A percentile compares a stretch with the other conserved stretches of the same genome.
Evolutionary conservation across 2,797 vertebrate genomes (phyloP).

Genomic region (Leptoclinus maculatus): DNA sequence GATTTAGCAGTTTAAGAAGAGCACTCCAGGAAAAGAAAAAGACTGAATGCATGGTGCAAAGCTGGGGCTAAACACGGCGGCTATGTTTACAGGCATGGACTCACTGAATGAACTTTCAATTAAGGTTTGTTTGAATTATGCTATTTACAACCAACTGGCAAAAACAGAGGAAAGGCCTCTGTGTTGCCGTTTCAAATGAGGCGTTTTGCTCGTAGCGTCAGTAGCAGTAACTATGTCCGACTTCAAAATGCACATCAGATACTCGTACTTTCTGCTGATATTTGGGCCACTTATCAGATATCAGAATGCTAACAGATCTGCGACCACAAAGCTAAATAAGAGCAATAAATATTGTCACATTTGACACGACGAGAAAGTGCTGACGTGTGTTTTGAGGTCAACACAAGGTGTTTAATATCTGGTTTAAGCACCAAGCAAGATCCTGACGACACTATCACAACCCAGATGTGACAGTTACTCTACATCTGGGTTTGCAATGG

Average conservation of each 20-base stretch:
- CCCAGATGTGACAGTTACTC: neutral
- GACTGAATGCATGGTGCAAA: constrained; percentile 22
- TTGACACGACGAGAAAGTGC: neutral
- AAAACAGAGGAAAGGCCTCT: constrained; percentile 31
- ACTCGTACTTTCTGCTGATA: neutral
- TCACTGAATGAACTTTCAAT: constrained; percentile 54
- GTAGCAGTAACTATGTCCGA: neutral
- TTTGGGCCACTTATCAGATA: too few relatives aligned
- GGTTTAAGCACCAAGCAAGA: neutral
- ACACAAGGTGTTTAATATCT: neutral
- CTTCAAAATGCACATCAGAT: neutral
- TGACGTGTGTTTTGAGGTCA: neutral
- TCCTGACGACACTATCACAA: neutral
- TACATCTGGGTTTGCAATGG: neutral
- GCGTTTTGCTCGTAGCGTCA: neutral
- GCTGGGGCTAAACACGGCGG: constrained; percentile 35
- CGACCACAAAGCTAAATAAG: neutral
- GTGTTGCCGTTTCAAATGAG: neutral
- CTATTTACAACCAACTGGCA: constrained; percentile 44
- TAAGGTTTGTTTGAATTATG: constrained; percentile 43
- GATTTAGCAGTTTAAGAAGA: constrained; percentile 33
- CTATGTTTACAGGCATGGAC: constrained; percentile 47
- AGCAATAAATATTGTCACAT: neutral
- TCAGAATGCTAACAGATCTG: neutral
- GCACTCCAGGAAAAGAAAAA: constrained; percentile 14